Evolutionary conservation across 2,797 vertebrate species (phyloP).

Genomic region (Sebastes flavidus): DNA sequence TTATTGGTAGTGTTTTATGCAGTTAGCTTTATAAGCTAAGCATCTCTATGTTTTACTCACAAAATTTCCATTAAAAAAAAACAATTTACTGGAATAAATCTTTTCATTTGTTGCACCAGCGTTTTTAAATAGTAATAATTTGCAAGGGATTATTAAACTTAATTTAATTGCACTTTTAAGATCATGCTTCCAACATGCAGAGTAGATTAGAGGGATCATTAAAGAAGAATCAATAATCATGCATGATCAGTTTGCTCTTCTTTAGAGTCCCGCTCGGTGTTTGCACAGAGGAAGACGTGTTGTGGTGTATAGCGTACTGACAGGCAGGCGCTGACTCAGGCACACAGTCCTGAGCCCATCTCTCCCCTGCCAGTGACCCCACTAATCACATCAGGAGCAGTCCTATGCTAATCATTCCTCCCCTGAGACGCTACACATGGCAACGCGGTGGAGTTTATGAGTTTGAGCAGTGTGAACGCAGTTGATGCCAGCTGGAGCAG

Average conservation of each 20-base stretch:
- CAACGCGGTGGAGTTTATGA: constrained; percentile 18
- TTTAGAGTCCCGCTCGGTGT: neutral
- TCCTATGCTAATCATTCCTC: constrained; percentile 50
- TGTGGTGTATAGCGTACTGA: neutral
- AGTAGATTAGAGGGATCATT: neutral
- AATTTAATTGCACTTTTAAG: neutral
- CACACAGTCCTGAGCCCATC: constrained; percentile 20
- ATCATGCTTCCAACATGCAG: neutral
- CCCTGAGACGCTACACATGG: constrained; percentile 30
- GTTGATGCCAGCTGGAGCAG: constrained; percentile 20
- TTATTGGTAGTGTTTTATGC: neutral
- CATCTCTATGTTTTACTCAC: no score
- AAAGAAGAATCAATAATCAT: neutral
- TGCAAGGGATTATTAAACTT: neutral
- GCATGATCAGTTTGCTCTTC: neutral
- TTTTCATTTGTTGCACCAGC: neutral
- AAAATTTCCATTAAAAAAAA: no score
- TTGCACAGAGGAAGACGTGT: neutral
- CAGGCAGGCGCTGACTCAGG: constrained; percentile 33
- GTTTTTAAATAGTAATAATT: neutral
- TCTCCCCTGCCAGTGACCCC: constrained; percentile 48
- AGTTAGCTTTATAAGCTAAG: no score
- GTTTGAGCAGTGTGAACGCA: neutral
- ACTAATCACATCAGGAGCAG: constrained; percentile 57
- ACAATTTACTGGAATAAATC: no score